Evolutionary conservation across 1,140 invertebrate species (phyloP), one percentile per base, ranked within the genome.

Genomic region (Mya arenaria): DNA sequence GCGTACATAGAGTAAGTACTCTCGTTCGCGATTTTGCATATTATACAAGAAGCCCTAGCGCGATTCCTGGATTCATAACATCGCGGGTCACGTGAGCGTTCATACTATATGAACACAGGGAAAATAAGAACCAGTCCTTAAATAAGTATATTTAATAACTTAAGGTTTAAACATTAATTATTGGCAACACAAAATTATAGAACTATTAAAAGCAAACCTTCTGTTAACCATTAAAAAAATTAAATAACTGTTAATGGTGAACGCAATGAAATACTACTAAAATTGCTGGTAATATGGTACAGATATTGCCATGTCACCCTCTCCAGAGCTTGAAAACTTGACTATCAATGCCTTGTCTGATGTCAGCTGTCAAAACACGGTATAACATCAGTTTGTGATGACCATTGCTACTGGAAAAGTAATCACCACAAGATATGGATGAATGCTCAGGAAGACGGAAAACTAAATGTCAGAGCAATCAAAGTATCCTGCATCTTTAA

Each of bases 401-500:
- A 78, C 32, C 62, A 79, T 23, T 37, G 71, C 82, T n/a, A 30
- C 32, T 82, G 78, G 78, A 78, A 77, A 19, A 32, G 66, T 23
- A 39, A 55, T 1, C 78, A 85, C 41, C 52, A 85, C n/a, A 34
- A 78, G 44, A 48, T 60, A 0, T 85, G 79, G 78, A 58, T 77
- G 17, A 68, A 44, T 8, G 72, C 66, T 5, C 60, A 58, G 30
- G 17, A 48, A 15, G 36, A 82, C 13, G 73, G 56, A 10, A 58
- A 34, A 10, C 34, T 85, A 0, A 82, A 55, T 25, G 66, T 62
- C 2, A 63, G 83, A 10, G 68, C 68, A 17, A 81, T 62, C 75
- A 84, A 90, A 88, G 71, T 89, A 89, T 25, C 89, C 87, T 66
- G 78, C 48, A 28, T 88, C 85, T 75, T 88, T 85, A 63, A 85